Conservation (phyloP, 2,113 vertebrate genomes). For the Probosciger aterrimus region DNA sequence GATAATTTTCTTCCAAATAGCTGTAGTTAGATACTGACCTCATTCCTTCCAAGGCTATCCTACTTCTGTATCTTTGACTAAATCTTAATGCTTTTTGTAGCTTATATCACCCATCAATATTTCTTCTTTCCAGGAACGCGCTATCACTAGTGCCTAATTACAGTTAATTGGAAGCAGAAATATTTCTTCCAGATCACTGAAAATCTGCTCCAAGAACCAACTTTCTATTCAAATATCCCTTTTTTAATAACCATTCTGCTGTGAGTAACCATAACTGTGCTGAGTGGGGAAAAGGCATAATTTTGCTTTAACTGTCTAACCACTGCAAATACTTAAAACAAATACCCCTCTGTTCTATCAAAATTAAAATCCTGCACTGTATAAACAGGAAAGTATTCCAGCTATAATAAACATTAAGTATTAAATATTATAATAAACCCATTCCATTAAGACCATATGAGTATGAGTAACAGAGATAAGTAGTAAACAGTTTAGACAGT, state of each 20-base stretch:
- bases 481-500: neutral
- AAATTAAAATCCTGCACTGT: neutral
- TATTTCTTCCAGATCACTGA: neutral
- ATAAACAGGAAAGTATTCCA: neutral
- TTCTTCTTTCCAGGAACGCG: neutral
- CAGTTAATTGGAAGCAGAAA: neutral
- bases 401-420: neutral
- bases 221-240: neutral
- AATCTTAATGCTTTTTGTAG: neutral
- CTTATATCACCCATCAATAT: neutral
- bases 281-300: neutral
- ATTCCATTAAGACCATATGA: neutral
- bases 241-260: conserved; percentile 3
- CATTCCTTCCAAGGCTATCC: neutral
- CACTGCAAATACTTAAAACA: conserved; percentile 1
- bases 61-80: neutral
- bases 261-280: neutral
- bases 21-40: neutral
- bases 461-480: neutral
- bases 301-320: neutral
- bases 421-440: neutral
- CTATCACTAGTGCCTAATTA: neutral
- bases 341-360: neutral
- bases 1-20: neutral
- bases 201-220: neutral